Base-by-base conservation (phyloP, 2,113 vertebrate species). In the Siniperca knerii region DNA sequence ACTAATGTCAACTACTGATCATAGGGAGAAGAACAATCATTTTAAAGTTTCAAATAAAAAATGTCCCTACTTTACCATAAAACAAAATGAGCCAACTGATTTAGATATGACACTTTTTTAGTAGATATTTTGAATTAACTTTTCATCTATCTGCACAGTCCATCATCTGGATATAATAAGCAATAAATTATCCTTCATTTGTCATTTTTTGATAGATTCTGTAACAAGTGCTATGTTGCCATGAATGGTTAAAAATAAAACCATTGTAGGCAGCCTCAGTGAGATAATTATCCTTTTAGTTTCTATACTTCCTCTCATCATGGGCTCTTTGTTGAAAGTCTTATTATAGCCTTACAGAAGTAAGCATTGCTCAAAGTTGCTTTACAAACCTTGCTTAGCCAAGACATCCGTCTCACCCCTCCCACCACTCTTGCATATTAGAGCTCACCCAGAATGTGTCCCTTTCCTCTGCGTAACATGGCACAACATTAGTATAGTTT, bases 311-410 rank as follows among this genome's bases (percentile, higher is more conserved):
- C 66, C 67, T 73, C 40, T 64, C 57, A 4, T 37, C 33, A 5
- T 6, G 2, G 18, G 15, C 18, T 71, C n/a, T 57, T 35, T 35
- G 15, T 57, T 48, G 33, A 13, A 54, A 16, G 21, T 6, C 6
- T 44, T 72, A 8, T 76, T 25, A 12, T 1, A 20, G 48, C 21
- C 37, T 52, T 58, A 57, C 54, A 42, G 69, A 72, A 78, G 83
- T 15, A 29, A 21, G 18, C 29, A 35, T 74, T 79, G 52, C 77
- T 85, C 35, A 84, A 77, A 60, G 67, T 37, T 18, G 35, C 33
- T 85, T 67, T 58, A 67, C 33, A 73, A 67, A 86, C 4, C 0
- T 40, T 6, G 6, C 71, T 85, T 50, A 67, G 48, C 33, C 52
- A 62, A 75, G 62, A 75, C 60, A 4, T 62, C 1, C 0, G 6